phyloP scores from a whole-genome alignment of 2,888 invertebrate genomes.

The Isoperla grammatica region DNA sequence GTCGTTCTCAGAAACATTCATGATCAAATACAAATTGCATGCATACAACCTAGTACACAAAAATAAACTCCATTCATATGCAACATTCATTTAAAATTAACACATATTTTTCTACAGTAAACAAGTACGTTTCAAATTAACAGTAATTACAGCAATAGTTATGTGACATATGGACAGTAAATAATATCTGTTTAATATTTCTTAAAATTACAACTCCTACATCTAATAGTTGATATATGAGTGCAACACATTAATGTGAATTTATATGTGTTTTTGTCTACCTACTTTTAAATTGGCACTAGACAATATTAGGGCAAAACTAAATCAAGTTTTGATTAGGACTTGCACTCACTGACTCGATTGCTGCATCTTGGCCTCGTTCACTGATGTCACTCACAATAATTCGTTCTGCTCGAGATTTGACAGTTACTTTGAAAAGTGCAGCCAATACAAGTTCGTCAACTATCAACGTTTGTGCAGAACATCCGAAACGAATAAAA shows the following conservation, averaged over 20 bases:
- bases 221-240: constrained; percentile 27
- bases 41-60: too few relatives aligned
- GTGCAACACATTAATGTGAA: constrained; percentile 28
- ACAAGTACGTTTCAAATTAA: constrained; percentile 6
- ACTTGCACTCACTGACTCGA: constrained; percentile 15
- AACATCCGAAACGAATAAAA: too few relatives aligned
- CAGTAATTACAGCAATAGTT: constrained; percentile 25
- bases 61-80: too few relatives aligned
- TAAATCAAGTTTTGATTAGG: constrained; percentile 27
- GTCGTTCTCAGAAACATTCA: too few relatives aligned
- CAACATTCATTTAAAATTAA: constrained; percentile 2
- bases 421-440: too few relatives aligned
- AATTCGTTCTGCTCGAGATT: too few relatives aligned
- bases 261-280: constrained; percentile 23
- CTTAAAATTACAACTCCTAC: constrained; percentile 29
- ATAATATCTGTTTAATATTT: constrained; percentile 22
- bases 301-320: constrained; percentile 26
- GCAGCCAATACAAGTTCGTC: too few relatives aligned
- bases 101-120: neutral
- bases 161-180: constrained; percentile 25
- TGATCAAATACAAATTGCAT: too few relatives aligned
- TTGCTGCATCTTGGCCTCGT: constrained; percentile 2
- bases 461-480: too few relatives aligned
- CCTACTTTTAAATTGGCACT: constrained; percentile 28
- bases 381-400: constrained; percentile 6